Evolutionary conservation across 2,888 invertebrate genomes (phyloP), one percentile per base, ranked within the genome.

Genomic region (Leucophenga montana): DNA sequence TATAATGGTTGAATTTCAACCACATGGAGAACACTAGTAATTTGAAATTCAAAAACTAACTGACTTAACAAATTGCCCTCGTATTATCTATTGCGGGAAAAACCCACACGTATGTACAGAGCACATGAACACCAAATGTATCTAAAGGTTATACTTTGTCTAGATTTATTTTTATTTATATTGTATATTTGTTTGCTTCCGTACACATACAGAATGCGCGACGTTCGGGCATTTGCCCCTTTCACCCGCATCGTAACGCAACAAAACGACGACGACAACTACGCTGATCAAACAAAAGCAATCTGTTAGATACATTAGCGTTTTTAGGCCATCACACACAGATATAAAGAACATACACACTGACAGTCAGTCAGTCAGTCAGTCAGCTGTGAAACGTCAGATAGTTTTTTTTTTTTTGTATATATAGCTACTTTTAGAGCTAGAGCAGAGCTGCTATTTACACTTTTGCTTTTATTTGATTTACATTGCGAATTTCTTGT

Each of bases 291-390:
- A 54, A 54, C 54, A 54, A 61, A 39, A n/a, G 39, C 33, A 61
- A 61, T 39, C 33, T 61, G 27, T 61, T 39, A 16, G 59, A 33
- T 61, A 13, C 33, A 62, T 46, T 46, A 46, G 62, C 46, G 62
- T 46, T 62, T 62, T 62, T 62, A 62, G 62, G 62, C 62, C 62
- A 62, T 20, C 62, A 33, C 20, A 46, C 20, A 22, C 27, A 27
- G 2, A 27, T 4, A 27, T 4, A 3, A 2, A 27, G 2, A 2
- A 4, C 27, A 27, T 27, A 50, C 50, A 50, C 18, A 50, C 50
- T 1, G 9, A 50, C 16, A 11, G 18, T 16, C 46, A 14, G 46
- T 50, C n/a, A n/a, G n/a, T n/a, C n/a, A n/a, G n/a, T n/a, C n/a
- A 50, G 6, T 6, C 16, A 39, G 50, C 50, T 16, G 1, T 50